These are phyloP conservation scores for Scleropages formosus DNA, from an alignment of 2,797 vertebrate genomes.

Conservation along the genomic window DNA sequence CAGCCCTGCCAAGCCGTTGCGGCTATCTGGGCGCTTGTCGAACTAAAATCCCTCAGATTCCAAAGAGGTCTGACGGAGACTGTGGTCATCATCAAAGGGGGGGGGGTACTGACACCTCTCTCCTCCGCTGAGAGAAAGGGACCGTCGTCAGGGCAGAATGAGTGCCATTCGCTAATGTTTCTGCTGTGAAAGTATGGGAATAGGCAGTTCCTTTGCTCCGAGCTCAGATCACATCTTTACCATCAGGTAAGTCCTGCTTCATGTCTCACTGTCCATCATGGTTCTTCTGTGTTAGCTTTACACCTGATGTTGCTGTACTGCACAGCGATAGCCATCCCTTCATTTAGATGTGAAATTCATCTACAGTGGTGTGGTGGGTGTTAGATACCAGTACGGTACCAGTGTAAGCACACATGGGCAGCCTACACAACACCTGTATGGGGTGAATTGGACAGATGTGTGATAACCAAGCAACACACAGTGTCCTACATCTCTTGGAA, in stretches of 20 bases:
- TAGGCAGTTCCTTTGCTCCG: conserved; percentile 84
- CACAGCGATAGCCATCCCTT: neutral
- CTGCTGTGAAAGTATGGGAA: conserved; percentile 69
- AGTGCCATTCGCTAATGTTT: conserved; percentile 47
- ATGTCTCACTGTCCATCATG: neutral
- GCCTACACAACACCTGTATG: no score
- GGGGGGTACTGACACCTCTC: no score
- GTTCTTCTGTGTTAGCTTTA: neutral
- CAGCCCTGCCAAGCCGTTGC: neutral
- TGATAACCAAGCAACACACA: no score
- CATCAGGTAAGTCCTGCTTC: conserved; percentile 70
- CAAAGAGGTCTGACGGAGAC: neutral
- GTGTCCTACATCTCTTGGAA: no score
- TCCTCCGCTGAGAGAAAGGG: no score
- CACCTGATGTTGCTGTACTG: neutral
- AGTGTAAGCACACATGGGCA: no score
- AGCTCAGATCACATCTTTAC: conserved; percentile 81
- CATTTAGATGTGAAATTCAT: neutral
- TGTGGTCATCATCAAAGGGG: no score
- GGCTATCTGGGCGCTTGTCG: neutral
- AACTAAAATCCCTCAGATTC: neutral
- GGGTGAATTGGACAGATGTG: no score
- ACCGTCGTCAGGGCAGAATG: conserved; percentile 36
- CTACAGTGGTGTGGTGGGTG: neutral
- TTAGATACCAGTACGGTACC: no score